phyloP scores from a whole-genome alignment of 2,888 invertebrate species.

The Amaurobius ferox region DNA sequence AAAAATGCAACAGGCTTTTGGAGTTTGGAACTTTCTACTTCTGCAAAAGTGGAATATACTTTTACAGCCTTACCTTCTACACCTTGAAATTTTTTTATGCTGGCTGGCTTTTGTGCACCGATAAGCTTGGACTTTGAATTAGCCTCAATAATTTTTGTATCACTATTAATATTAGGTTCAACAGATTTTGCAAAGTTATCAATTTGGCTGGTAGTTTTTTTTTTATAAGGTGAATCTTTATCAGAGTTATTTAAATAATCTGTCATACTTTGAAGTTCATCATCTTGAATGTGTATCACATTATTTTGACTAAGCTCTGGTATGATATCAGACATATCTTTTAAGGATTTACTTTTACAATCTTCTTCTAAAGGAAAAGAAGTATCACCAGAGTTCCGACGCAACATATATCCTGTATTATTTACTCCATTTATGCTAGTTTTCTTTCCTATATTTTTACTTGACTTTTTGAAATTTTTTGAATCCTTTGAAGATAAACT shows the following conservation, averaged over 20 bases:
- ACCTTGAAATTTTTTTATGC: slow-evolving; percentile 21
- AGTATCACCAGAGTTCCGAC: slow-evolving; percentile 55
- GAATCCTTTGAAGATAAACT: neutral
- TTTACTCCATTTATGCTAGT: neutral
- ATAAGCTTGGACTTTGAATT: no score
- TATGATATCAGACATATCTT: no score
- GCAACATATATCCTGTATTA: neutral
- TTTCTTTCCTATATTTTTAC: neutral
- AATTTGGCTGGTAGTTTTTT: no score
- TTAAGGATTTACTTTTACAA: neutral
- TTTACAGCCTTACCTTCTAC: slow-evolving; percentile 28
- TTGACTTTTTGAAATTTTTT: neutral
- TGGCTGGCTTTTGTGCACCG: no score
- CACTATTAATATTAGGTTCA: no score
- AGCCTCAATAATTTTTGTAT: no score
- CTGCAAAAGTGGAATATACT: slow-evolving; percentile 40
- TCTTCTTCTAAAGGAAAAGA: slow-evolving; percentile 42
- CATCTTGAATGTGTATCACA: no score
- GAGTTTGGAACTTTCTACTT: slow-evolving; percentile 19
- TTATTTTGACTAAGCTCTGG: no score
- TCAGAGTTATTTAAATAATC: no score
- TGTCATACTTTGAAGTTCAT: no score
- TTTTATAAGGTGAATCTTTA: no score
- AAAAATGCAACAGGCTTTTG: slow-evolving; percentile 18
- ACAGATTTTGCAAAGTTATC: no score